Evolutionary conservation across 2,888 invertebrate genomes (phyloP), one percentile per base, ranked within the genome.

Genomic region (Melangyna quadrimaculata): DNA sequence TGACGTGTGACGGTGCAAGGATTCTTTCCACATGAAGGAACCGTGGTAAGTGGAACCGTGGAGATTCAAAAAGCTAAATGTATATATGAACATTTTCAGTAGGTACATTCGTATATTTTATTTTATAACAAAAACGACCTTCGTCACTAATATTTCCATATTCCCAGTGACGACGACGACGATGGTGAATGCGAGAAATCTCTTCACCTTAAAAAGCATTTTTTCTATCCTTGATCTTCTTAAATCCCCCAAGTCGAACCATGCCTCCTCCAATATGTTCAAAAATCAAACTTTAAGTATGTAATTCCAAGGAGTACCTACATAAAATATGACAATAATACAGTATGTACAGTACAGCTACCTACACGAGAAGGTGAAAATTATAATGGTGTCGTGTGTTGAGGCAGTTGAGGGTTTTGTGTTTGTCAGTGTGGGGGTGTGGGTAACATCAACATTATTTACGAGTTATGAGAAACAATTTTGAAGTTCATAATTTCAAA

Each of bases 401-500:
- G 29, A 6, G 10, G 17, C 6, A 9, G 2, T 32, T 32, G 17
- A 10, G 57, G 32, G 57, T 32, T 45, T 10, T 37, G 45, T 27
- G 43, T 14, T 12, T 12, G n/a, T 10, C 7, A 10, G 24, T 27
- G 43, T 24, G 9, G 8, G 17, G 10, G 48, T 43, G 10, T 8
- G n/a, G 35, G 43, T 63, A 55, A 69, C 73, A 73, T 67, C 63
- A 63, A 69, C 67, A 73, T 78, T 73, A 82, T 69, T 82, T 73
- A 78, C 55, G 72, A 78, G 67, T 73, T 67, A 63, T 71, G 35
- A 12, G 57, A 63, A 71, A 75, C 55, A 22, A 29, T 17, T 65
- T 51, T 53, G 32, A 69, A 69, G 14, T 78, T 55, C 19, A 70
- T 61, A 24, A 45, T 55, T 73, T 40, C 43, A 43, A 35, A 53